A percentile compares a stretch with the other conserved stretches of the same genome.
phyloP scores from a whole-genome alignment of 2,797 vertebrate species.

The Chloroceryle inda region DNA sequence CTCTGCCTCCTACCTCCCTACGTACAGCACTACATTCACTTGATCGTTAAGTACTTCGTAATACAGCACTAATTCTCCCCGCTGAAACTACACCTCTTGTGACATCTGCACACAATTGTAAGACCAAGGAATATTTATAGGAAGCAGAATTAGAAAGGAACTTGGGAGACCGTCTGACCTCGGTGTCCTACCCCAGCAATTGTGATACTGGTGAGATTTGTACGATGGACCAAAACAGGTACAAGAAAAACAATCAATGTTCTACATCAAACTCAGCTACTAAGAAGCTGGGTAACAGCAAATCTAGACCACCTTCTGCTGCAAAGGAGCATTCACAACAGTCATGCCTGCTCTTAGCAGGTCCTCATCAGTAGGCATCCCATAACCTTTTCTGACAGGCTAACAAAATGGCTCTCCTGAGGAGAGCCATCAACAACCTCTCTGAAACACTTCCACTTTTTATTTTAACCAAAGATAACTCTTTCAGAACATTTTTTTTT shows the following conservation, averaged over 20 bases:
- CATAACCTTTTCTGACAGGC: constrained; percentile 7
- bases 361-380: background rate
- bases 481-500: background rate
- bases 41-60: background rate
- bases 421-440: constrained; percentile 6
- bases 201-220: background rate
- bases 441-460: background rate
- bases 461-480: background rate
- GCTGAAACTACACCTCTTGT: background rate
- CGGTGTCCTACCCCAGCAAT: background rate
- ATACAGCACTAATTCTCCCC: background rate
- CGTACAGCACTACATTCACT: background rate
- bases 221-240: background rate
- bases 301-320: background rate
- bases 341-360: background rate
- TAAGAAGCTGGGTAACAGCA: background rate
- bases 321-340: constrained; percentile 13
- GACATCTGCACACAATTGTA: background rate
- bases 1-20: background rate
- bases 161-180: background rate
- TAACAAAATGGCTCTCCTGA: constrained; percentile 25
- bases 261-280: background rate
- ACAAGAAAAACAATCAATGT: background rate
- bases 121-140: background rate
- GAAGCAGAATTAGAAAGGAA: background rate